These are phyloP conservation scores for Venturia canescens DNA, from an alignment of 1,140 invertebrate species.

Conservation along the genomic window DNA sequence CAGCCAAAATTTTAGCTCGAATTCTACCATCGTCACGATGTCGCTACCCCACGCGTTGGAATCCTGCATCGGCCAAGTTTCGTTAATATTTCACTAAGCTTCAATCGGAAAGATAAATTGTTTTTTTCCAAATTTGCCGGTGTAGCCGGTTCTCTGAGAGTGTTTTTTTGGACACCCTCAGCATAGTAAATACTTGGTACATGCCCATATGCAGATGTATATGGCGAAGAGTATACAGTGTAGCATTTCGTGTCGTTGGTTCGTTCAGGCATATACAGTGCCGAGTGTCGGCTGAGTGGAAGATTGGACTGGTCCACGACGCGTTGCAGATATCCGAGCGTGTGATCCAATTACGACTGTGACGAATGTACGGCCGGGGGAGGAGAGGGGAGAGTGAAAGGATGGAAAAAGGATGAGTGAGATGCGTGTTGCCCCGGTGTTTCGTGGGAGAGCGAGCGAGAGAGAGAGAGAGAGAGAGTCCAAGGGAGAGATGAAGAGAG, in stretches of 20 bases:
- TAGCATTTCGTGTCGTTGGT: conserved; percentile 41
- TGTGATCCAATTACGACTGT: conserved; percentile 68
- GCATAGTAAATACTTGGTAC: background rate
- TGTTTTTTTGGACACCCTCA: background rate
- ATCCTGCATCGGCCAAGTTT: too few species aligned
- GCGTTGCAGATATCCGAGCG: conserved; percentile 60
- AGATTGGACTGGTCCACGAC: conserved; percentile 64
- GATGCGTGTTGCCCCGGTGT: conserved; percentile 19
- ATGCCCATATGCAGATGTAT: background rate
- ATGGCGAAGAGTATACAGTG: background rate
- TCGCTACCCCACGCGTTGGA: too few species aligned
- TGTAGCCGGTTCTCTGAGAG: too few species aligned
- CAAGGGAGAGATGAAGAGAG: conserved; percentile 14
- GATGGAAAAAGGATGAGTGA: conserved; percentile 19
- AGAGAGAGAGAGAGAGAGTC: conserved; percentile 4
- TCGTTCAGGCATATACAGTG: conserved; percentile 45
- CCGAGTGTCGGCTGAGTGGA: conserved; percentile 70
- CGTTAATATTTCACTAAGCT: too few species aligned
- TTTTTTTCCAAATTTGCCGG: too few species aligned
- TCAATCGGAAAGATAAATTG: too few species aligned
- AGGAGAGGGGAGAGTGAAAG: conserved; percentile 21
- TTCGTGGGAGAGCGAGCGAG: background rate
- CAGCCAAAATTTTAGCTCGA: too few species aligned
- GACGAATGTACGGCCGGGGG: conserved; percentile 54
- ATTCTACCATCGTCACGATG: too few species aligned